Evolutionary conservation across 1,140 invertebrate genomes (phyloP), one percentile per base, ranked within the genome.

Genomic region (Lineus longissimus): DNA sequence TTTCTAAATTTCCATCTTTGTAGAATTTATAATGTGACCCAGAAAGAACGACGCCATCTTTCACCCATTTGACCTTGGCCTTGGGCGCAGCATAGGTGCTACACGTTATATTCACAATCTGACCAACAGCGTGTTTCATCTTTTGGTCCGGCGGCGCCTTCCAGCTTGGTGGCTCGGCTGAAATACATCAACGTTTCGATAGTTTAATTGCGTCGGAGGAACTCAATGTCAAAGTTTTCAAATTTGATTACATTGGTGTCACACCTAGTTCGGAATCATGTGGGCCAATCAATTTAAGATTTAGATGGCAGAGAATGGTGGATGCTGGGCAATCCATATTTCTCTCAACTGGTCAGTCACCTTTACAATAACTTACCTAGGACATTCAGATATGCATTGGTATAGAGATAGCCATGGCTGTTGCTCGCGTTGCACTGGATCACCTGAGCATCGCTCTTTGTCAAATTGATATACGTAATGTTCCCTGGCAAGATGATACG

Each of bases 401-500:
- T 94, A 83, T 96, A 99, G 15, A 97, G 92, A 81, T 98, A 99
- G 31, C 97, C 97, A 68, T 94, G 86, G n/a, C 90, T 91, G 80
- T 98, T 99, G 63, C 95, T 97, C 0, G 95, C 96, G 84, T 99
- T 99, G 82, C 97, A 99, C 55, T 97, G 95, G 76, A 97, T 95
- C 81, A 98, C 97, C 63, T 94, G 95, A 6, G 95, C 97, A 80
- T 99, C 97, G 43, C 86, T 72, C 79, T 94, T 95, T 19, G 86
- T 84, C 22, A 99, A 82, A 70, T 90, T 89, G 15, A 88, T 86
- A 65, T 98, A 92, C 1, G 88, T 86, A 45, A 99, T 91, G 36
- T 86, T 88, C 76, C 94, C 80, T 41, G 78, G 77, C 61, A 76
- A 87, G 62, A 79, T 79, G 67, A 76, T 83, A 62, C 86, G 84